These are phyloP conservation scores for Archivesica marissinica DNA, from an alignment of 1,140 invertebrate genomes.

Conservation along the genomic window DNA sequence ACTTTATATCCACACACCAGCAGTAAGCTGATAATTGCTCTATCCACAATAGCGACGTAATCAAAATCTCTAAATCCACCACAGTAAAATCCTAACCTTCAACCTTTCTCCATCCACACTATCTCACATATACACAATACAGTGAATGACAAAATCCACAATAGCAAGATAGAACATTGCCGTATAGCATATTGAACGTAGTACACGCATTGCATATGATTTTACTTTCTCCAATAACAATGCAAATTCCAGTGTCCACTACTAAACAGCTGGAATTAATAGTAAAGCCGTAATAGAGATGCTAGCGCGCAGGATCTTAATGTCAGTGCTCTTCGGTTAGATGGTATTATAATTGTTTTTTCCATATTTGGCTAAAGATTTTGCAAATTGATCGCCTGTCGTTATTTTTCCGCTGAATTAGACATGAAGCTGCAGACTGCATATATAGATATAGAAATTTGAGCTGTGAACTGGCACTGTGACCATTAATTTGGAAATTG, in stretches of 20 bases:
- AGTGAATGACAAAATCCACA: background rate
- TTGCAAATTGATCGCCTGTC: background rate
- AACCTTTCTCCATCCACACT: background rate
- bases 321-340: background rate
- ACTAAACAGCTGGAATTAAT: constrained; percentile 15
- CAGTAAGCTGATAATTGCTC: background rate
- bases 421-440: background rate
- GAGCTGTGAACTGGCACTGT: background rate
- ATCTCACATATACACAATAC: background rate
- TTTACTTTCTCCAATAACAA: constrained; percentile 15
- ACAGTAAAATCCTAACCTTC: background rate
- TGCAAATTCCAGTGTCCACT: constrained; percentile 17
- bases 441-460: background rate
- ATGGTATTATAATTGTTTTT: constrained; percentile 40
- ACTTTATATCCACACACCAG: constrained; percentile 2
- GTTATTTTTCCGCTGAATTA: background rate
- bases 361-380: background rate
- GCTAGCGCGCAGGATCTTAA: background rate
- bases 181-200: background rate
- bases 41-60: background rate
- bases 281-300: constrained; percentile 16
- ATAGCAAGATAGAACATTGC: background rate
- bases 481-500: background rate
- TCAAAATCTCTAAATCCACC: background rate
- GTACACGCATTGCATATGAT: background rate